Evolutionary conservation across 2,888 invertebrate species (phyloP), one percentile per base, ranked within the genome.

Genomic region (Tromatobia lineatoria): DNA sequence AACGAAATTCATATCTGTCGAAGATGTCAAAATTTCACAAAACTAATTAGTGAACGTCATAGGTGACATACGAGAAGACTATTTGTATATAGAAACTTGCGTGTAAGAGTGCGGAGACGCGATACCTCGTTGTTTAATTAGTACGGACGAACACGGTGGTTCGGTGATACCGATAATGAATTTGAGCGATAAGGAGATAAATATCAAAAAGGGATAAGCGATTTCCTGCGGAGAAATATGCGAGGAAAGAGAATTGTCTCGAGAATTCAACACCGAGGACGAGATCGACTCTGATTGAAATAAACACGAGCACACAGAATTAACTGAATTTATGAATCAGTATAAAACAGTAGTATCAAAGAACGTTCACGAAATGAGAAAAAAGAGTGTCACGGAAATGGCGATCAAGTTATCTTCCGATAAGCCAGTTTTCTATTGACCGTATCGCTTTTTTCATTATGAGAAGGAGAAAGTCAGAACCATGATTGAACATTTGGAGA

Each of bases 361-460:
- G 6, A 75, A 74, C 38, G 45, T 80, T 6, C 54, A 83, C 42
- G 82, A 89, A 71, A 64, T 88, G 74, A 87, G 85, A 25, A 69
- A 64, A 81, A 86, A 86, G 18, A 80, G 83, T 76, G 57, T 82
- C 45, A 61, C 85, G 8, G 85, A 88, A 79, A 88, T 91, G 84
- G 82, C 88, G 45, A 91, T 90, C 18, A 82, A 86, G 15, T 77
- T 90, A 13, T 73, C 69, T 10, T 78, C 84, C n/a, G 85, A 85
- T 1, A 71, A 80, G 50, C 88, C 89, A 4, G 86, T 90, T 50
- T 81, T 82, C 52, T 88, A 88, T 64, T 75, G 86, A 76, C 90
- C 90, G 4, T 91, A 91, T 73, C 76, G 90, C 34, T 67, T 90
- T 71, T 86, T 89, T 10, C 47, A 85, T 18, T n/a, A 77, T 10